Evolutionary conservation across 2,113 vertebrate genomes (phyloP), one percentile per base, ranked within the genome.

Genomic region (Rhynchopsitta pachyrhyncha): DNA sequence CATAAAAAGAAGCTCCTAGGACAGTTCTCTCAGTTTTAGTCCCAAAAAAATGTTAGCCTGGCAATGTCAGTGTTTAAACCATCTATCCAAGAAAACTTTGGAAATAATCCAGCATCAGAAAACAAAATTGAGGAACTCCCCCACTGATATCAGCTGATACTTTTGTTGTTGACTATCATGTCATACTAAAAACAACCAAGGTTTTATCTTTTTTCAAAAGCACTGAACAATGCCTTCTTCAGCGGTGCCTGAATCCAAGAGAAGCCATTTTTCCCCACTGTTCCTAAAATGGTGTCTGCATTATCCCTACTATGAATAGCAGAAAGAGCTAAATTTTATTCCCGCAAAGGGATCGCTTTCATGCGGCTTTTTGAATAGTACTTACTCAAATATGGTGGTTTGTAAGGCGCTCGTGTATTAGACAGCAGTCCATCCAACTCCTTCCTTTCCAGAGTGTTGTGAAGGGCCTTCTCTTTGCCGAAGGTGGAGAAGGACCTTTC

Each of bases 401-500:
- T 99, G 98, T 98, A 99, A 98, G 99, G 98, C 97, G 98, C 98
- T 98, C 98, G 98, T 98, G 99, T 98, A 98, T 98, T 98, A 98
- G 98, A 98, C 98, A 99, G 98, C 98, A 99, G 98, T 98, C 98
- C 98, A 88, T 99, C 99, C 97, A 99, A 98, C 98, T 99, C 99
- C 98, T 99, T 99, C 97, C 98, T 98, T 97, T 99, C 99, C 98
- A 98, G 98, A 60, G 98, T 98, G 98, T 98, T 99, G 98, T 99
- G 99, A 97, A 99, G 99, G 95, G 98, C 98, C 97, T 98, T 99
- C 98, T 99, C 98, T 98, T 99, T 99, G 98, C 99, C 99, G 68
- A 99, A 99, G 93, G 99, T 99, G 97, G 99, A 99, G 98, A 99
- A 99, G 95, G 99, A 99, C 95, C 98, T 98, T 98, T 99, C 98